Conservation (phyloP, 2,113 vertebrate species). For the Oryzias woworae region DNA sequence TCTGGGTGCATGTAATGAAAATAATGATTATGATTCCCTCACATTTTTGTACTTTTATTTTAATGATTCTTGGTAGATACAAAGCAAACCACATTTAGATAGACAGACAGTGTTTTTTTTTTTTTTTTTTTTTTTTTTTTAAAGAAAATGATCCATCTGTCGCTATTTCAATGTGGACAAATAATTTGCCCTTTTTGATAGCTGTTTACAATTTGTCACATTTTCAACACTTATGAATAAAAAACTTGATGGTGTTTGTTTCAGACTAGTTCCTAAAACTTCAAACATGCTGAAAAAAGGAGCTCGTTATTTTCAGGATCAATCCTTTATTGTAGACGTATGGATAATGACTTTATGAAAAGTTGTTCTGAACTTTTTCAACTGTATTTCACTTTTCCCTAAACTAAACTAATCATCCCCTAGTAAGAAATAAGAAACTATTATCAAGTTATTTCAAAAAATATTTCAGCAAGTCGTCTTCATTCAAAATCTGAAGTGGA, state of each 20-base stretch:
- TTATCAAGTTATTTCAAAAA: conserved; percentile 21
- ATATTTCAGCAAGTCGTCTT: conserved; percentile 44
- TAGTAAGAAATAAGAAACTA: conserved; percentile 41
- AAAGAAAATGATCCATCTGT: conserved; percentile 35
- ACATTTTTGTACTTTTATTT: conserved; percentile 61
- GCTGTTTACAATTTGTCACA: conserved; percentile 56
- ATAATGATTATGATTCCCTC: conserved; percentile 72
- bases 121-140: conserved; percentile 31
- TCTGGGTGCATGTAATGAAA: conserved; percentile 73
- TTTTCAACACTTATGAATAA: conserved; percentile 58
- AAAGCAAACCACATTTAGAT: conserved; percentile 56
- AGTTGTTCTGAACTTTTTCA: conserved; percentile 11
- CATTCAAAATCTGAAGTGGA: conserved; percentile 44
- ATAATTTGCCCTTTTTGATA: conserved; percentile 51
- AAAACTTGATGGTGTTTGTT: conserved; percentile 66
- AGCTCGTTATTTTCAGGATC: conserved; percentile 48
- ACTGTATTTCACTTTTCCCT: conserved; percentile 12
- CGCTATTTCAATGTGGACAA: conserved; percentile 20
- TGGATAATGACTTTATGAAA: too few relatives aligned
- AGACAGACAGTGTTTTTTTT: conserved; percentile 15
- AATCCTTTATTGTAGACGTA: neutral
- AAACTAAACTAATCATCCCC: conserved; percentile 36
- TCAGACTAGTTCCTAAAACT: conserved; percentile 33
- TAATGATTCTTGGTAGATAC: conserved; percentile 44
- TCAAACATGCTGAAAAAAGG: conserved; percentile 41